These are phyloP conservation scores for Enteromius unitaeniatus DNA, from an alignment of 2,797 vertebrate species.

Conservation along the genomic window DNA sequence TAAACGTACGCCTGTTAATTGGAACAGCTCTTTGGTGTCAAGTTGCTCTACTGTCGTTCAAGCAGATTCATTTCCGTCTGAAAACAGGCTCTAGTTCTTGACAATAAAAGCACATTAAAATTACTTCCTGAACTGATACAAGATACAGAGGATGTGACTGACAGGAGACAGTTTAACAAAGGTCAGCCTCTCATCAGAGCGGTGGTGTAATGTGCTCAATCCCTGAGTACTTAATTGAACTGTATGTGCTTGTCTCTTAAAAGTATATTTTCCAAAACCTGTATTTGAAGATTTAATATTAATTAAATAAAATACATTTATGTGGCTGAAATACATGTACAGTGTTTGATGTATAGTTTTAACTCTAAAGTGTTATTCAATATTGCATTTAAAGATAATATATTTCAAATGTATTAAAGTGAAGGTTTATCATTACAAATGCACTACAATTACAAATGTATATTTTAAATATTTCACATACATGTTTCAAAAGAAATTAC, in stretches of 20 bases:
- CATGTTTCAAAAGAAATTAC: background rate
- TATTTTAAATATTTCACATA: background rate
- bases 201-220: background rate
- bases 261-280: background rate
- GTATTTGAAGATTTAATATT: too few species aligned
- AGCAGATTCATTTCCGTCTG: constrained; percentile 28
- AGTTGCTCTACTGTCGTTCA: constrained; percentile 18
- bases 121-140: background rate
- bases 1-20: constrained; percentile 20
- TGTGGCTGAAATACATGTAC: background rate
- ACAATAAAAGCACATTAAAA: constrained; percentile 12
- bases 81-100: constrained; percentile 23
- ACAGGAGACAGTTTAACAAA: background rate
- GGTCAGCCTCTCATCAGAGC: constrained; percentile 11
- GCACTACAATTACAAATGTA: background rate
- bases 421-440: background rate
- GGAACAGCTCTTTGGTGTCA: constrained; percentile 15
- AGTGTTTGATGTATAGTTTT: background rate
- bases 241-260: background rate
- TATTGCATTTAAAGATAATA: background rate
- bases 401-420: background rate
- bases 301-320: too few species aligned
- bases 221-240: background rate
- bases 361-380: background rate
- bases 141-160: constrained; percentile 6